phyloP scores from a whole-genome alignment of 2,888 invertebrate species.

The Calameuta pallipes region DNA sequence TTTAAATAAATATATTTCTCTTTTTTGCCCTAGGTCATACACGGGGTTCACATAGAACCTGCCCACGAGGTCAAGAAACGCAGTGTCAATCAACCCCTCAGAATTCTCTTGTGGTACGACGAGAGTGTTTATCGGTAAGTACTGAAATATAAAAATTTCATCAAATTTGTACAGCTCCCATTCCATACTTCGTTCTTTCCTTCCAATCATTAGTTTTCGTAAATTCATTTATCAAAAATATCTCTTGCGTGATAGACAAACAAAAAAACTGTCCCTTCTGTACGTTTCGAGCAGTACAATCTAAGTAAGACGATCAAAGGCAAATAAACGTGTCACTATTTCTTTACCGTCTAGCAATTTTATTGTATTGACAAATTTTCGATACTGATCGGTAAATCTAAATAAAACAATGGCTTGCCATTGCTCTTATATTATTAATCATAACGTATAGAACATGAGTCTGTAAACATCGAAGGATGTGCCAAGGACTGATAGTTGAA shows the following conservation, averaged over 20 bases:
- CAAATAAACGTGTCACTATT: neutral
- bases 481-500: neutral
- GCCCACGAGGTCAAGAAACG: constrained; percentile 82
- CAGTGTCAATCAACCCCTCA: constrained; percentile 83
- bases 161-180: neutral
- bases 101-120: constrained; percentile 88
- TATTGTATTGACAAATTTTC: neutral
- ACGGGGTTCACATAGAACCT: constrained; percentile 85
- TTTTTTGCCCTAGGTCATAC: constrained; percentile 76
- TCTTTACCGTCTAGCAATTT: neutral
- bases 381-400: neutral
- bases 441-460: neutral
- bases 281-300: neutral
- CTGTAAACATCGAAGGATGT: neutral
- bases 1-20: constrained; percentile 17
- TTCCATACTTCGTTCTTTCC: neutral
- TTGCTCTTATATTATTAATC: neutral
- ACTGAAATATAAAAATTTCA: neutral
- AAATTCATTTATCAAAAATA: neutral
- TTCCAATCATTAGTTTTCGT: neutral
- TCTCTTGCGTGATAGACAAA: neutral
- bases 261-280: neutral
- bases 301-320: neutral
- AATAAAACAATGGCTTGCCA: neutral
- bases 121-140: constrained; percentile 88